Evolutionary conservation across 2,797 vertebrate genomes (phyloP).

Genomic region (Malacoraja senta): DNA sequence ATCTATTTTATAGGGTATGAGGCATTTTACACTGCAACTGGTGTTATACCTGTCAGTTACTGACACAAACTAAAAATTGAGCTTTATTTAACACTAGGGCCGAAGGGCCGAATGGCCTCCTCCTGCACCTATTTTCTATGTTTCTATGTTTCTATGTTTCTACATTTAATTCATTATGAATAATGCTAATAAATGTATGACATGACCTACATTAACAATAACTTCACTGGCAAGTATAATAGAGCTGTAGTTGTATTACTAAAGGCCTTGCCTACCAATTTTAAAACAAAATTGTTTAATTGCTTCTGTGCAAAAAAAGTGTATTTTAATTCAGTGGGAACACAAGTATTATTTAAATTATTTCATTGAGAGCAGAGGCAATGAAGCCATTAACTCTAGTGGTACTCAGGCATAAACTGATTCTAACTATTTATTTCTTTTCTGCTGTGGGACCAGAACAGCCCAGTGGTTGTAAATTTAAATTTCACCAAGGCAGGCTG

Average conservation of each 20-base stretch:
- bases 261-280: neutral
- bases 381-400: neutral
- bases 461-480: neutral
- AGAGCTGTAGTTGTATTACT: neutral
- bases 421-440: neutral
- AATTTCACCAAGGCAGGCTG: neutral
- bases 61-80: neutral
- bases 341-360: neutral
- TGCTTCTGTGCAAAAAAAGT: neutral
- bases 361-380: neutral
- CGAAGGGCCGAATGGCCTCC: no score
- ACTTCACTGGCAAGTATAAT: neutral
- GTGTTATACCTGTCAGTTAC: neutral
- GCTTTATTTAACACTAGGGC: no score
- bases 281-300: neutral
- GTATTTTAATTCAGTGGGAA: neutral
- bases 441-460: neutral
- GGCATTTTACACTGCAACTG: neutral
- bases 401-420: neutral
- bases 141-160: no score
- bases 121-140: no score
- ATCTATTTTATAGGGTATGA: neutral
- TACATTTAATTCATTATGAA: neutral
- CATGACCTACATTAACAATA: neutral
- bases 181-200: neutral